Base-by-base conservation (phyloP, 2,113 vertebrate species). In the Pelobates fuscus region DNA sequence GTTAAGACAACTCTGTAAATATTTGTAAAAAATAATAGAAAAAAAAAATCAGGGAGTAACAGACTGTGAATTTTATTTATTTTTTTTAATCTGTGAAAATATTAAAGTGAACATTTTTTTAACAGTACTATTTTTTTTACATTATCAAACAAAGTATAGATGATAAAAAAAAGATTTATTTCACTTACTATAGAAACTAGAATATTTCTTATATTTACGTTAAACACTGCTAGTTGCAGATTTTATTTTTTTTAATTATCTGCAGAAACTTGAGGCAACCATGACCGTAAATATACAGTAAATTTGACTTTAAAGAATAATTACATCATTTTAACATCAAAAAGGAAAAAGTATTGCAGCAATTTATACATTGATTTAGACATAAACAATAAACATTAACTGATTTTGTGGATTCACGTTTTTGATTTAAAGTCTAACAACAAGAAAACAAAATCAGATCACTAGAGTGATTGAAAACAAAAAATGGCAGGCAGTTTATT, bases 231-330 rank as follows among this genome's bases (percentile, higher is more conserved):
- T 83, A 82, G 84, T 67, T 80, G 84, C 73, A 80, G 64, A 67
- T 44, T 75, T 76, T 79, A 67, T 44, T 75, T 76, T 79, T 86
- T 84, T 71, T 82, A 87, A 79, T 86, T 84, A 84, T 82, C 65
- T 74, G 81, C 64, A 21, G 81, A 82, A 86, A 54, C 79, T 5
- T 26, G 80, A 92, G 82, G 82, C 88, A 87, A 81, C 75, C 82
- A 81, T 86, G 84, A 80, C 71, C 81, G 70, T 81, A 49, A 59
- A 66, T 83, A 64, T 55, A 63, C 83, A 76, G 37, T 58, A 58
- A 55, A 54, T 80, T 44, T 80, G 86, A 81, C 80, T 83, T 76
- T 78, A 79, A 43, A 76, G 54, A 80, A 80, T 77, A 81, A 83
- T 85, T 80, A 83, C 8, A 84, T 67, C 85, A 79, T 61, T 75